Evolutionary conservation across 1,140 invertebrate genomes (phyloP).

Genomic region (Drosophila repletoides): DNA sequence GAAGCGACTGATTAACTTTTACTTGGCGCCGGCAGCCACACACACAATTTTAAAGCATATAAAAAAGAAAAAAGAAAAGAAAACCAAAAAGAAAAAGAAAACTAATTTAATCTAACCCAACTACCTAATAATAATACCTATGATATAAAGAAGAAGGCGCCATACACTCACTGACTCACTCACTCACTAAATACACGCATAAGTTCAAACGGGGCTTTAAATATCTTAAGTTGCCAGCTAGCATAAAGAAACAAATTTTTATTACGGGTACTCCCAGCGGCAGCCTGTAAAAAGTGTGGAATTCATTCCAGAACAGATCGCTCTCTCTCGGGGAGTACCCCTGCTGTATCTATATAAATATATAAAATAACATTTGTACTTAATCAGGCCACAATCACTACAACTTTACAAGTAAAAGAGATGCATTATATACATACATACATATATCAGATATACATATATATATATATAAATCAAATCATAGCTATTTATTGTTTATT

Average conservation of each 20-base stretch:
- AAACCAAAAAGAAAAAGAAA: slow-evolving; percentile 14
- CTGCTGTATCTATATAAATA: slow-evolving; percentile 50
- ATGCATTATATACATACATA: slow-evolving; percentile 61
- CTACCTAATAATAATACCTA: slow-evolving; percentile 59
- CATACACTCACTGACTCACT: slow-evolving; percentile 50
- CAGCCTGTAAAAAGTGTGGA: too few species aligned
- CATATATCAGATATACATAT: slow-evolving; percentile 35
- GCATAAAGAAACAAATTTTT: slow-evolving; percentile 54
- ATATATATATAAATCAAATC: slow-evolving; percentile 33
- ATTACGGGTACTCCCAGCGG: slow-evolving; percentile 14
- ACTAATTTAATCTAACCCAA: slow-evolving; percentile 70
- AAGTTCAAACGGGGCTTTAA: slow-evolving; percentile 77
- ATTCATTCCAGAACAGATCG: too few species aligned
- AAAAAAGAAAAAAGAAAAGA: slow-evolving; percentile 16
- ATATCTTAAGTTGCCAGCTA: slow-evolving; percentile 76
- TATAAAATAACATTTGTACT: slow-evolving; percentile 45
- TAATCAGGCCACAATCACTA: slow-evolving; percentile 78
- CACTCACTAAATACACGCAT: slow-evolving; percentile 69
- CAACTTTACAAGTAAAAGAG: slow-evolving; percentile 62
- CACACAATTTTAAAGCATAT: slow-evolving; percentile 36
- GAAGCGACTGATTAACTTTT: slow-evolving; percentile 76
- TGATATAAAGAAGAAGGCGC: slow-evolving; percentile 59
- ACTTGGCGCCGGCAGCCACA: slow-evolving; percentile 71
- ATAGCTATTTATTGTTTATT: slow-evolving; percentile 76
- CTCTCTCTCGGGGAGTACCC: too few species aligned